A percentile compares a stretch with the other conserved stretches of the same genome.
phyloP scores from a whole-genome alignment of 2,113 vertebrate genomes.

The Ammodytes marinus region DNA sequence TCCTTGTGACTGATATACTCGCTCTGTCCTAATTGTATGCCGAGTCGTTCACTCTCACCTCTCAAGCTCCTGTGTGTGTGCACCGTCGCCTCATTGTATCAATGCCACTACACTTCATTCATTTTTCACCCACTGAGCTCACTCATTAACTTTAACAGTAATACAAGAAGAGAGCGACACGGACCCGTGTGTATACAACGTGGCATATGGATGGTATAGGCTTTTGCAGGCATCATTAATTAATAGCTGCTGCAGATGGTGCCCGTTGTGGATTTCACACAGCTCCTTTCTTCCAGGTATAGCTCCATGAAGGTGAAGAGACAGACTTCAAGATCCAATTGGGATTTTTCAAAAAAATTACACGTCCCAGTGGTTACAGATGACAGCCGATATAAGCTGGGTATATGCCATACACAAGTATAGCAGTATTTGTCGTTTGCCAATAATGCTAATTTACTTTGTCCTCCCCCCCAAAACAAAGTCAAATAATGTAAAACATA shows the following conservation, averaged over 20 bases:
- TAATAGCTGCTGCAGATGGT: constrained; percentile 28
- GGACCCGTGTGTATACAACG: neutral
- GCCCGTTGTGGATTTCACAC: neutral
- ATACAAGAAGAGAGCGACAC: neutral
- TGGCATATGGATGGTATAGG: constrained; percentile 29
- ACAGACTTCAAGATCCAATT: neutral
- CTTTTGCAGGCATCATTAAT: constrained; percentile 28
- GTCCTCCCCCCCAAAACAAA: too few species aligned
- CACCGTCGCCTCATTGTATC: neutral
- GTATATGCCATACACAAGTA: too few species aligned
- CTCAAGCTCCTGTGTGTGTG: neutral
- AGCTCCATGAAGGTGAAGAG: neutral
- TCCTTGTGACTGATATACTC: constrained; percentile 14
- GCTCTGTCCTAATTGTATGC: neutral
- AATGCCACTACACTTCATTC: neutral
- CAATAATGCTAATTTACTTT: too few species aligned
- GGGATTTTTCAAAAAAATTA: neutral
- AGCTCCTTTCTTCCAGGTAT: neutral
- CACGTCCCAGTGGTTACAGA: neutral
- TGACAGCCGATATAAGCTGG: too few species aligned
- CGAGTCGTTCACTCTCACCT: neutral
- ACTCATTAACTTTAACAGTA: neutral
- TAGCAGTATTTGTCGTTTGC: too few species aligned
- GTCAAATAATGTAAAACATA: too few species aligned
- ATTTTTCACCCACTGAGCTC: neutral